These are phyloP conservation scores for Speoplatyrhinus poulsoni DNA, from an alignment of 2,113 vertebrate genomes.

Conservation along the genomic window DNA sequence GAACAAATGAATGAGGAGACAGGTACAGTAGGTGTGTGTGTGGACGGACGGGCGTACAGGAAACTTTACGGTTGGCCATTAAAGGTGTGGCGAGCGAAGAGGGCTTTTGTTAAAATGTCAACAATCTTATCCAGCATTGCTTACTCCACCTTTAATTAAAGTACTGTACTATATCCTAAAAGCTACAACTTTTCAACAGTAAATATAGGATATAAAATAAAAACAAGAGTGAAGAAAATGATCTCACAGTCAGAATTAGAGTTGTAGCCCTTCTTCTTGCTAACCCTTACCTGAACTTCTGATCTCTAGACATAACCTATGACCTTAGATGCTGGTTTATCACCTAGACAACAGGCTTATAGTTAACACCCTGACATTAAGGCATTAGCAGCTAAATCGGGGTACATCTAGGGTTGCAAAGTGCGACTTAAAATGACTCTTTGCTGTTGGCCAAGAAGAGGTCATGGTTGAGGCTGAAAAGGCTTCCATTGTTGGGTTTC, in stretches of 20 bases:
- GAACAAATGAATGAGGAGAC: background rate
- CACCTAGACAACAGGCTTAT: constrained; percentile 59
- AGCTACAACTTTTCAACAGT: too few species aligned
- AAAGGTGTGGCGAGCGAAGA: too few species aligned
- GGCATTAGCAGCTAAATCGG: constrained; percentile 33
- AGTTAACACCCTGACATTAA: constrained; percentile 29
- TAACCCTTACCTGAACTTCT: constrained; percentile 44
- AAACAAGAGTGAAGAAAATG: constrained; percentile 40
- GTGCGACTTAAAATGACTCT: constrained; percentile 50
- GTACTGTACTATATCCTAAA: too few species aligned
- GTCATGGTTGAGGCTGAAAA: constrained; percentile 55
- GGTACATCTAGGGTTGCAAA: constrained; percentile 47
- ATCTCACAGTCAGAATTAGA: constrained; percentile 70
- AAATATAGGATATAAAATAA: constrained; percentile 6
- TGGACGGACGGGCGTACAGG: constrained; percentile 48
- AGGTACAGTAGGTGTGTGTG: background rate
- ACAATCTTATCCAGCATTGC: too few species aligned
- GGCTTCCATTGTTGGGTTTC: constrained; percentile 16
- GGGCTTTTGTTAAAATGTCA: too few species aligned
- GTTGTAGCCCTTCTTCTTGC: constrained; percentile 52
- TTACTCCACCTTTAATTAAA: too few species aligned
- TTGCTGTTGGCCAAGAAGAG: constrained; percentile 44
- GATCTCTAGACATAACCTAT: constrained; percentile 46
- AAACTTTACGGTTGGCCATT: too few species aligned
- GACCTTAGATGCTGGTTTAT: constrained; percentile 43